These are phyloP conservation scores for Hyaena hyaena DNA, from an alignment of 2,113 vertebrate genomes.

Conservation along the genomic window DNA sequence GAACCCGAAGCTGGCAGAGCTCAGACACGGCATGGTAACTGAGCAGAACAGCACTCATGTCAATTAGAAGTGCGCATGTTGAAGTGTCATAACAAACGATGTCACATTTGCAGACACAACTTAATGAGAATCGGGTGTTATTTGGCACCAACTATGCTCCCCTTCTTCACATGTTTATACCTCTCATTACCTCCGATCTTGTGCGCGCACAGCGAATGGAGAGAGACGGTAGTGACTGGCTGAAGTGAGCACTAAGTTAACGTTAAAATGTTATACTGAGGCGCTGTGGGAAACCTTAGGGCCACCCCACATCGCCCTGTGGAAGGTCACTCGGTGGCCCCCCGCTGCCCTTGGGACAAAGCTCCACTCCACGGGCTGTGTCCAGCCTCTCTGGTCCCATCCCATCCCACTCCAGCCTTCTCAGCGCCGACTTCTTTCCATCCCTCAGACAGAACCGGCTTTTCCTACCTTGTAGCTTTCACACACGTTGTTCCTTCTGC, in stretches of 20 bases:
- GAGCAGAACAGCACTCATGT: background rate
- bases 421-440: background rate
- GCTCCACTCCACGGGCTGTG: background rate
- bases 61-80: background rate
- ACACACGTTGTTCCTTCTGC: background rate
- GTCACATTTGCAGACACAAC: too few relatives aligned
- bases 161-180: background rate
- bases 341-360: background rate
- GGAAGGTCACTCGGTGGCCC: background rate
- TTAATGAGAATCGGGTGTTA: background rate
- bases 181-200: background rate
- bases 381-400: background rate
- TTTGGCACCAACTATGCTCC: background rate
- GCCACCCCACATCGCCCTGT: background rate
- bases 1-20: background rate
- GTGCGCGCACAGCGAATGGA: background rate
- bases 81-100: background rate
- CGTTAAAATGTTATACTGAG: too few relatives aligned
- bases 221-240: background rate
- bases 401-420: background rate
- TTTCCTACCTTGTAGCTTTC: background rate
- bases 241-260: background rate
- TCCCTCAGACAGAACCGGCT: background rate
- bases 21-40: too few relatives aligned
- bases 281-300: too few relatives aligned